These are phyloP conservation scores for Sinocyclocheilus grahami DNA, from an alignment of 2,113 vertebrate genomes.

Conservation along the genomic window DNA sequence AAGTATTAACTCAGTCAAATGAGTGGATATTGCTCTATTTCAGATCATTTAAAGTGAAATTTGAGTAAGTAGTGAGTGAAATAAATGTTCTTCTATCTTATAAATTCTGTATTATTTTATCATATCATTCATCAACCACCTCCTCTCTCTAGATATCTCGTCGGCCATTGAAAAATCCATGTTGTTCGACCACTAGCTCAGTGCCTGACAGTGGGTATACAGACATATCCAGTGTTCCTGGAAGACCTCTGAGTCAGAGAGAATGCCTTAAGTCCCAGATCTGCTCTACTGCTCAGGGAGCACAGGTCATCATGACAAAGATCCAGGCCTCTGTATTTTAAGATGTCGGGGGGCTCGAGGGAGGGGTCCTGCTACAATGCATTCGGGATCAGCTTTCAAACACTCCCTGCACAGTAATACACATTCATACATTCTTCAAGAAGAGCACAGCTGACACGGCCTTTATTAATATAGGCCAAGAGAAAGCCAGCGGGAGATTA, in stretches of 20 bases:
- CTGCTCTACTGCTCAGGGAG: neutral
- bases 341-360: neutral
- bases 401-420: neutral
- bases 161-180: neutral
- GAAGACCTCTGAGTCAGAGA: conserved; percentile 29
- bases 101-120: neutral
- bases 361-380: neutral
- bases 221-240: conserved; percentile 20
- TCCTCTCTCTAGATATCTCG: neutral
- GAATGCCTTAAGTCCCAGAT: neutral
- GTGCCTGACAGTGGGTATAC: neutral
- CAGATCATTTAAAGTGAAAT: neutral
- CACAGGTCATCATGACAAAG: conserved; percentile 17
- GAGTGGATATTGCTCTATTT: neutral
- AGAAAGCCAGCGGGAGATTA: neutral
- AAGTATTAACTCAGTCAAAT: no score
- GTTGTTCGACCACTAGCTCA: neutral
- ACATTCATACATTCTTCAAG: conserved; percentile 22
- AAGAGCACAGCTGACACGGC: conserved; percentile 20
- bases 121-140: neutral
- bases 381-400: conserved; percentile 34
- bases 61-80: neutral
- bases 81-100: neutral
- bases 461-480: conserved; percentile 16
- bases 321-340: conserved; percentile 23